A percentile compares a stretch with the other conserved stretches of the same genome.
These are phyloP conservation scores for Sebastiscus tertius DNA, from an alignment of 2,797 vertebrate species.

Conservation along the genomic window DNA sequence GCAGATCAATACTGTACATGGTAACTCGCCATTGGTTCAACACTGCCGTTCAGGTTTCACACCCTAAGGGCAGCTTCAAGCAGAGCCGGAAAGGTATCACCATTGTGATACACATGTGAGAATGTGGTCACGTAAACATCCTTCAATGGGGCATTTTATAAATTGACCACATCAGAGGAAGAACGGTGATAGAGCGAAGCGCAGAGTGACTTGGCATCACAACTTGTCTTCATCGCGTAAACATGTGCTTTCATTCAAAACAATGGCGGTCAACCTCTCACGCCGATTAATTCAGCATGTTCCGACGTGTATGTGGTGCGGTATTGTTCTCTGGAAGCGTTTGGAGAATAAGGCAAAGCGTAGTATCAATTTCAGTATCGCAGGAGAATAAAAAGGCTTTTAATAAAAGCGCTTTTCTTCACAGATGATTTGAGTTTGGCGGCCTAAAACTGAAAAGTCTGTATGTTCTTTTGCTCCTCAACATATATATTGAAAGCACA, in stretches of 20 bases:
- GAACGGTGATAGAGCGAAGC: conserved; percentile 7
- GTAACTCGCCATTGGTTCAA: conserved; percentile 45
- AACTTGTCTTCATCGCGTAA: conserved; percentile 15
- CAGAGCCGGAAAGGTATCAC: conserved; percentile 26
- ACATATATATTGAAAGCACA: not conserved
- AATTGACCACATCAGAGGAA: conserved; percentile 37
- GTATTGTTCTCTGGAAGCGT: conserved; percentile 1
- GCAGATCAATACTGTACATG: conserved; percentile 46
- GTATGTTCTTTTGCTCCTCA: not conserved
- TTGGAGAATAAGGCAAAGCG: conserved; percentile 9
- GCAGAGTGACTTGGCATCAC: conserved; percentile 22
- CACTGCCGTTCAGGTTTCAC: conserved; percentile 39
- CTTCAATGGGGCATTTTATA: conserved; percentile 32
- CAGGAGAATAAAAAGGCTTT: not conserved
- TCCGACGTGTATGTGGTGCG: conserved; percentile 1
- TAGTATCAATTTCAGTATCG: conserved; percentile 22
- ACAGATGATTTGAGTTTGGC: conserved; percentile 36
- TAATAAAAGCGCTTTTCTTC: not conserved
- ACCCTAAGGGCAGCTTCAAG: conserved; percentile 28
- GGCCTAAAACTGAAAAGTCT: not conserved
- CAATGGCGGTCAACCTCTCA: conserved; percentile 9
- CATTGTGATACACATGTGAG: conserved; percentile 2
- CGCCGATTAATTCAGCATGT: conserved; percentile 31
- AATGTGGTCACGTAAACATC: conserved; percentile 42
- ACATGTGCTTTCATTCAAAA: conserved; percentile 40